Conservation (phyloP, 2,113 vertebrate genomes). For the Parotia lawesii region DNA sequence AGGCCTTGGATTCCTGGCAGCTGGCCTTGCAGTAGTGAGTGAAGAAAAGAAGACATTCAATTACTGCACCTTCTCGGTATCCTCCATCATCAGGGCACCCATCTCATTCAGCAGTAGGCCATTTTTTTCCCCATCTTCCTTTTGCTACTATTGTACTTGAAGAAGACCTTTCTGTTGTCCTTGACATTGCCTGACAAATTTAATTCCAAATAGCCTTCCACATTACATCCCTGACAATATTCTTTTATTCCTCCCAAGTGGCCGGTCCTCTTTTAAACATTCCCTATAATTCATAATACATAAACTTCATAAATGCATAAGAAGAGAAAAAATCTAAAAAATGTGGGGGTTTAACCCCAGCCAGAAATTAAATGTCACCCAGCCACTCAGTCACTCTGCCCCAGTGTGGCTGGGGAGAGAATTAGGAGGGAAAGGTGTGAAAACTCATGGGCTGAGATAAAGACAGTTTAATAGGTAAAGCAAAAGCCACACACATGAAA, state of each 20-base stretch:
- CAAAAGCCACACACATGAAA: not conserved
- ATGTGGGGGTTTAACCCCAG: not conserved
- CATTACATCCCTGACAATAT: not conserved
- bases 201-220: not conserved
- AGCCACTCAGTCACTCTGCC: fast-evolving
- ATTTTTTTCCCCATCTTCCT: not conserved
- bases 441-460: not conserved
- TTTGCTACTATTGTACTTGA: not conserved
- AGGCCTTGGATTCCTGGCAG: not conserved
- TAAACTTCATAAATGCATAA: not conserved
- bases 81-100: not conserved
- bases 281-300: not conserved
- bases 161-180: not conserved
- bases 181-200: not conserved
- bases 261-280: not conserved
- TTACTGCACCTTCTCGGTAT: not conserved
- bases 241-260: not conserved
- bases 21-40: not conserved
- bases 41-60: not conserved
- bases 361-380: not conserved
- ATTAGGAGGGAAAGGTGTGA: not conserved
- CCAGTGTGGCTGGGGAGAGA: not conserved
- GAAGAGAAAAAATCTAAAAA: not conserved
- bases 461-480: not conserved
- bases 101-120: not conserved